Conservation (phyloP, 2,888 invertebrate species). For the Diabrotica balteata region DNA sequence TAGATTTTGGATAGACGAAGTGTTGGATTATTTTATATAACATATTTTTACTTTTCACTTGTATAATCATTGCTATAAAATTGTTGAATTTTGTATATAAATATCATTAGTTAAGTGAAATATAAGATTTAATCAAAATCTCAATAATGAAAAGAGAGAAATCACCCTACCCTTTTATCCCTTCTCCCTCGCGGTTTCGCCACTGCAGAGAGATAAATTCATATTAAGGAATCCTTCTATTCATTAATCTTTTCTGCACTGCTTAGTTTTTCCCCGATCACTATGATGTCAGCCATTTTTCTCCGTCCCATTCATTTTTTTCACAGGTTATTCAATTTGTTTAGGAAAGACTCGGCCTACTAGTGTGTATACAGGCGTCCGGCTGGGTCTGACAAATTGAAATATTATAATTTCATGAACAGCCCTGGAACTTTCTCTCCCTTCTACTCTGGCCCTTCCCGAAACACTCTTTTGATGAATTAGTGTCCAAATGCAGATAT, state of each 20-base stretch:
- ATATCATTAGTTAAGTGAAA: too few species aligned
- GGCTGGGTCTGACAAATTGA: conserved; percentile 42
- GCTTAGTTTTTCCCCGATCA: conserved; percentile 34
- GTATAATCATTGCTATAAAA: too few species aligned
- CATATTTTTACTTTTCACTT: too few species aligned
- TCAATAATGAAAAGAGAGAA: too few species aligned
- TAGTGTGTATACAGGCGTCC: conserved; percentile 32
- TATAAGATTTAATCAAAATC: too few species aligned
- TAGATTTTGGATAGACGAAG: too few species aligned
- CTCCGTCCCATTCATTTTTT: conserved; percentile 35
- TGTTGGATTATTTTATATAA: too few species aligned
- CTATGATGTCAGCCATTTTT: conserved; percentile 30
- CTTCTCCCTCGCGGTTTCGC: neutral
- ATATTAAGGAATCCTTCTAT: conserved; percentile 30
- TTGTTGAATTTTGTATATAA: too few species aligned
- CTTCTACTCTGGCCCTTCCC: neutral
- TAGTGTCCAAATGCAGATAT: conserved; percentile 7
- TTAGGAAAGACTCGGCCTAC: conserved; percentile 21
- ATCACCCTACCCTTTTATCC: too few species aligned
- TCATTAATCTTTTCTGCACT: conserved; percentile 35
- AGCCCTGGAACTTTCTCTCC: conserved; percentile 19
- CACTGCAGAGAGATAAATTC: conserved; percentile 29
- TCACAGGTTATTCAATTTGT: conserved; percentile 38
- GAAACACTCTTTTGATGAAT: conserved; percentile 23
- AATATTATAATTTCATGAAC: conserved; percentile 41